These are phyloP conservation scores for Lagopus muta DNA, from an alignment of 2,113 vertebrate species.

Conservation along the genomic window DNA sequence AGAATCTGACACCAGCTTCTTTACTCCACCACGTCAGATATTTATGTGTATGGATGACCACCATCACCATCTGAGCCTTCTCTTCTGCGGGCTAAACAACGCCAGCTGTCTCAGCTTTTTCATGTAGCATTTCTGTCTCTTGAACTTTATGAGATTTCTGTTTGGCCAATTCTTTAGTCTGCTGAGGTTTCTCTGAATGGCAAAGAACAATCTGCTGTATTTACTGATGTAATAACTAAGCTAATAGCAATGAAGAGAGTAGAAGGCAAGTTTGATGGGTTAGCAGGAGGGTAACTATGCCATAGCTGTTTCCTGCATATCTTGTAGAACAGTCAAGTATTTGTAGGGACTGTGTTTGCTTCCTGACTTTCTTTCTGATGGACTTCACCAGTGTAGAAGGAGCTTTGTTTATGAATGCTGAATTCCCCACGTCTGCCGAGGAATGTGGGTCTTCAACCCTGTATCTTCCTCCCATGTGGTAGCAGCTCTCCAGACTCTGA, in stretches of 20 bases:
- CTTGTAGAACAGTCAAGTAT: background rate
- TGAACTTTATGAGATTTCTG: background rate
- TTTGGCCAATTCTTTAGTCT: background rate
- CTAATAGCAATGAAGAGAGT: background rate
- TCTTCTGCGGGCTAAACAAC: background rate
- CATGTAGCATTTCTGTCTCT: background rate
- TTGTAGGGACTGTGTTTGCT: background rate
- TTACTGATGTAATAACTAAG: background rate
- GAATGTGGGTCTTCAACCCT: background rate
- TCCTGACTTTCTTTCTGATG: background rate
- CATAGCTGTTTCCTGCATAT: background rate
- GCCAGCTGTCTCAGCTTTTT: background rate
- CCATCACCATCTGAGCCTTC: background rate
- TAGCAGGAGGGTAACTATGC: background rate
- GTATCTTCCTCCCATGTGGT: background rate
- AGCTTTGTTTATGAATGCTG: background rate
- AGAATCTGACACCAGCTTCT: background rate
- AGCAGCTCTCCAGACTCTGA: background rate
- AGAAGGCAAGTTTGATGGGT: background rate
- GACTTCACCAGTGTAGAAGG: background rate
- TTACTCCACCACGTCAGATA: background rate
- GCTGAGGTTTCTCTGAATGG: background rate
- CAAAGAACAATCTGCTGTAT: background rate
- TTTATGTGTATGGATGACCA: background rate
- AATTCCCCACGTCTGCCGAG: background rate